phyloP scores from a whole-genome alignment of 2,113 vertebrate species.

The Sander lucioperca region DNA sequence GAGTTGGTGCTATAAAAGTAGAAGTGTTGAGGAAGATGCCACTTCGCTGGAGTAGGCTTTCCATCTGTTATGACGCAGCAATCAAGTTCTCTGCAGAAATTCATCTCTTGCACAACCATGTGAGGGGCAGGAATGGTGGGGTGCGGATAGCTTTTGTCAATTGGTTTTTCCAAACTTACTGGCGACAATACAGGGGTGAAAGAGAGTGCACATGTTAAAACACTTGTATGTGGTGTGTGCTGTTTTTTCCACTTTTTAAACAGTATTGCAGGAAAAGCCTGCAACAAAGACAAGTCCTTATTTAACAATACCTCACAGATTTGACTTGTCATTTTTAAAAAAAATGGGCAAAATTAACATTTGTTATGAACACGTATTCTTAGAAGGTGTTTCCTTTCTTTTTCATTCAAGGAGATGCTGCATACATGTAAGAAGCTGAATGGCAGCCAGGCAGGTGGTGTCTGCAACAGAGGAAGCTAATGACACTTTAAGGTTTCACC shows the following conservation, averaged over 20 bases:
- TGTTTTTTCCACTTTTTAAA: too few relatives aligned
- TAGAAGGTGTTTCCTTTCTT: neutral
- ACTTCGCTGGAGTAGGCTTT: slow-evolving; percentile 2
- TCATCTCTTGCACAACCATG: slow-evolving; percentile 1
- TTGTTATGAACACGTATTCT: neutral
- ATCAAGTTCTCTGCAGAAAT: slow-evolving; percentile 26
- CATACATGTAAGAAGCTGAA: slow-evolving; percentile 40
- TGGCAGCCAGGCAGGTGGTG: slow-evolving; percentile 66
- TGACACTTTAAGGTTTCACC: slow-evolving; percentile 74
- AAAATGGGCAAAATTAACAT: neutral
- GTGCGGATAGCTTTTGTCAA: slow-evolving; percentile 5
- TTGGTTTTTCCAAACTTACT: slow-evolving; percentile 1
- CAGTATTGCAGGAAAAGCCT: too few relatives aligned
- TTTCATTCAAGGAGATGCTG: slow-evolving; percentile 33
- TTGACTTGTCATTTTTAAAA: neutral
- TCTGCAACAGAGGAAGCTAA: slow-evolving; percentile 65
- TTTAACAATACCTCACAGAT: neutral
- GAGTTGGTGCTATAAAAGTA: neutral
- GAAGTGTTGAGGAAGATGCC: neutral
- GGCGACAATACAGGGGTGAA: slow-evolving; percentile 25
- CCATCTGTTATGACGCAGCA: neutral
- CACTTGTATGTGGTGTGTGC: too few relatives aligned
- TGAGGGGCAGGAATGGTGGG: neutral
- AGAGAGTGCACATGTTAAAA: neutral
- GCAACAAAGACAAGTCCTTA: too few relatives aligned